Evolutionary conservation across 2,797 vertebrate genomes (phyloP).

Genomic region (Chiloscyllium punctatum): DNA sequence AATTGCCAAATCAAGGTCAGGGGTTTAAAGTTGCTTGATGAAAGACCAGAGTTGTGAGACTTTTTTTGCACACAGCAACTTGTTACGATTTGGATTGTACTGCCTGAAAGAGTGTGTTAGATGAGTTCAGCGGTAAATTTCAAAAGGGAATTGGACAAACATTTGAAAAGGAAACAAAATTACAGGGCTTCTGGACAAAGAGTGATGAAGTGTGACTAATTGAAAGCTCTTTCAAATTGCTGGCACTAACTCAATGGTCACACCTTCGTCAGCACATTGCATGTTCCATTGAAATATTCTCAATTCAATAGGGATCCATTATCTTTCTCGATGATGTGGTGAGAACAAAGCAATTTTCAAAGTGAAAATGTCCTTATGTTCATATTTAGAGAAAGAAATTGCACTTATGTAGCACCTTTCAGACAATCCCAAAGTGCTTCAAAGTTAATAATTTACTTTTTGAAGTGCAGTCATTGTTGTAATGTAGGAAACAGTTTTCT

Average conservation of each 20-base stretch:
- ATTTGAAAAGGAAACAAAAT: neutral
- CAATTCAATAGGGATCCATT: neutral
- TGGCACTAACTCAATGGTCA: neutral
- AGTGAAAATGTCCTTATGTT: neutral
- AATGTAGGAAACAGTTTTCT: neutral
- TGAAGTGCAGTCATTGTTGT: neutral
- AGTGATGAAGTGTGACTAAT: neutral
- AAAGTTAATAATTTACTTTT: neutral
- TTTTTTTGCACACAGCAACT: neutral
- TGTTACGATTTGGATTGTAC: neutral
- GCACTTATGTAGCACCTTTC: neutral
- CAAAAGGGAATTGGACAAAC: neutral
- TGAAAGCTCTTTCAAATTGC: neutral
- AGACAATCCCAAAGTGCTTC: neutral
- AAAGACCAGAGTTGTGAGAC: neutral
- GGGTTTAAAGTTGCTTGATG: neutral
- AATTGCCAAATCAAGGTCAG: too few relatives aligned
- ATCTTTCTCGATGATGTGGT: neutral
- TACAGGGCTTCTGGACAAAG: neutral
- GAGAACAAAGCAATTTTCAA: neutral
- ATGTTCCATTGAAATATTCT: neutral
- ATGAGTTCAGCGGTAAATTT: neutral
- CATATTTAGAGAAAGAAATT: neutral
- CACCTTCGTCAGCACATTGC: neutral
- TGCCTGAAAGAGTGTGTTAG: neutral